Base-by-base conservation (phyloP, 1,140 invertebrate species). In the Pinna nobilis region DNA sequence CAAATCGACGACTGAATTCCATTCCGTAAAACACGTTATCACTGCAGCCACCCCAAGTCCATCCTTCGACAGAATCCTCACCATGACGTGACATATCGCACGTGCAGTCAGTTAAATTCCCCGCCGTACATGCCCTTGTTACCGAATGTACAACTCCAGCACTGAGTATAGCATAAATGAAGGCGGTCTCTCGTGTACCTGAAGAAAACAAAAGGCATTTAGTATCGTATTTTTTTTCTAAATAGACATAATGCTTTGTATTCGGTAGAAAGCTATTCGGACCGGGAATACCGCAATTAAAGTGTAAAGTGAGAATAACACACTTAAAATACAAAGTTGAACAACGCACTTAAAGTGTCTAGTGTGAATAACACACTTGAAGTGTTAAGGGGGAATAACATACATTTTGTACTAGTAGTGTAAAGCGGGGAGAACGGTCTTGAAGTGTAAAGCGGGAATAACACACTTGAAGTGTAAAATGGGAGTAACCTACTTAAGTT, bases 31-130 rank as follows among this genome's bases (percentile, higher is more conserved):
- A 85, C 23, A 93, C 86, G 84, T 93, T 93, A 88, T 93, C 93
- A 69, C 91, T 92, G 84, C 92, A 93, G 4, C 92, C 92, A 6
- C 92, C 92, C 92, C 92, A 93, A 82, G 92, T 92, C 92, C 91
- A 93, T n/a, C 91, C 91, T 77, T 92, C 91, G 2, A 90, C 41
- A 82, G 85, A 70, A 51, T 82, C 69, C 51, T 82, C 74, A 1
- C 83, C 84, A 50, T 83, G 78, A 32, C 68, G 74, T 25, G 76
- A 74, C 78, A 90, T 88, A 82, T 93, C 92, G 84, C 93, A 94
- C 55, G 90, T 91, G 80, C 93, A 94, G 76, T 93, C 92, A 3
- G 92, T 93, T 39, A 94, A 84, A 83, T 92, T 93, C 18, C 93
- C 93, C 2, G 90, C 90, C 76, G 90, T 92, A 84, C 93, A 94